Evolutionary conservation across 2,888 invertebrate genomes (phyloP), one percentile per base, ranked within the genome.

Genomic region (Eucera pruinosa): DNA sequence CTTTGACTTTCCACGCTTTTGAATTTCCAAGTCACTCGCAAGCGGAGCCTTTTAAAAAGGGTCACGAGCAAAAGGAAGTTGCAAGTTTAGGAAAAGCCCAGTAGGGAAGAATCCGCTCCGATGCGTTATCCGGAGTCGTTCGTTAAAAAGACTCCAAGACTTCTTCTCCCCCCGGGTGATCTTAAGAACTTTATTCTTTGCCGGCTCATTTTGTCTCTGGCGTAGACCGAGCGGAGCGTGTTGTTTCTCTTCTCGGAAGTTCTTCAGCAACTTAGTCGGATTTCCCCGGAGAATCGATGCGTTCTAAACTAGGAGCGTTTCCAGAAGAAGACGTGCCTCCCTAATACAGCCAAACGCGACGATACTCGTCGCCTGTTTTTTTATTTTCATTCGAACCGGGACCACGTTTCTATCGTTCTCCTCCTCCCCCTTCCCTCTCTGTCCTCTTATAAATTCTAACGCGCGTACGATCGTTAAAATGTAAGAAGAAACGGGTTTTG

Each of bases 401-500:
- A 6, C 20, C 27, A 15, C 41, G 27, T 47, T 23, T 43, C 36
- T 30, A 30, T 57, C 27, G 23, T 25, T 15, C 6, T 9, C 0
- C 2, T 20, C 58, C 57, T 36, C 70, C 71, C 69, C 78, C 30
- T 61, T 48, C 15, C 54, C 65, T 41, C 55, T 9, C 18, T 3
- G 25, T 15, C n/a, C 45, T 73, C 66, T 65, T 66, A 71, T 78
- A 71, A 82, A 83, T 84, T 82, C 79, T 79, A 74, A 74, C 73
- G 68, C 73, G 78, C 78, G 58, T 50, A 55, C 81, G 80, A 86
- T 86, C 85, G 85, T 86, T 86, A 82, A 86, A 82, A 72, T 71
- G 80, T 86, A 84, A 86, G 86, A 82, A 84, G 87, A 84, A 89
- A 89, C 87, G 87, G 87, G 89, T 88, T 89, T 88, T 82, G 83